phyloP scores from a whole-genome alignment of 2,888 invertebrate genomes.

The Monochamus alternatus region DNA sequence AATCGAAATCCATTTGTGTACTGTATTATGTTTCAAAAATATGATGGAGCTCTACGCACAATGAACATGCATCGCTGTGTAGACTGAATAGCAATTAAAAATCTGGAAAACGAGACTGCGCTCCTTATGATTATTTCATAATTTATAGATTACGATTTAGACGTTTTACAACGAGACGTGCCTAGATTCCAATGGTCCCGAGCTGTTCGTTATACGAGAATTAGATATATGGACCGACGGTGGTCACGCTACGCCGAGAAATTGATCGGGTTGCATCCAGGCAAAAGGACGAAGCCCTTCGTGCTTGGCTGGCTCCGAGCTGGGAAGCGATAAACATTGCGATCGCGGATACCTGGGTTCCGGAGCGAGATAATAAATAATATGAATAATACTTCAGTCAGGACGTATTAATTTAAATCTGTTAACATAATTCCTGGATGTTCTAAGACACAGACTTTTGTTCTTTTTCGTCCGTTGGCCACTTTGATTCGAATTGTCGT shows the following conservation, averaged over 20 bases:
- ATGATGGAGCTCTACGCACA: too few species aligned
- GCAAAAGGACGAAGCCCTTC: conserved; percentile 34
- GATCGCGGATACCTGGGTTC: not conserved
- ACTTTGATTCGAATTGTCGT: too few species aligned
- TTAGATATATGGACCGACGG: conserved; percentile 26
- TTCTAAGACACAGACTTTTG: too few species aligned
- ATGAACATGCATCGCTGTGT: not conserved
- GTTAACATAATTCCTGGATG: too few species aligned
- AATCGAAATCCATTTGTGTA: too few species aligned
- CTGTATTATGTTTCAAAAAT: too few species aligned
- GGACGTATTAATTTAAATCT: too few species aligned
- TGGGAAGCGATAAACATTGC: conserved; percentile 19
- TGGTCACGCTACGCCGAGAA: conserved; percentile 34
- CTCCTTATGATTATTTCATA: conserved; percentile 17
- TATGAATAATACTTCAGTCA: too few species aligned
- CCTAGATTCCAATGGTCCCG: conserved; percentile 15
- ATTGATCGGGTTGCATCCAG: conserved; percentile 30
- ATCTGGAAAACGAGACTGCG: conserved; percentile 18
- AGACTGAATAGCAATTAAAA: conserved; percentile 4
- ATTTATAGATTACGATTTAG: conserved; percentile 24
- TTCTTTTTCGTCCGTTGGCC: too few species aligned
- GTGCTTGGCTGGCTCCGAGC: conserved; percentile 27
- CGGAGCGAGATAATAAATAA: too few species aligned
- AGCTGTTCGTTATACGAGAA: conserved; percentile 15
- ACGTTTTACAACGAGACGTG: conserved; percentile 15